Conservation (phyloP, 1,140 invertebrate species). For the Melitaea cinxia region DNA sequence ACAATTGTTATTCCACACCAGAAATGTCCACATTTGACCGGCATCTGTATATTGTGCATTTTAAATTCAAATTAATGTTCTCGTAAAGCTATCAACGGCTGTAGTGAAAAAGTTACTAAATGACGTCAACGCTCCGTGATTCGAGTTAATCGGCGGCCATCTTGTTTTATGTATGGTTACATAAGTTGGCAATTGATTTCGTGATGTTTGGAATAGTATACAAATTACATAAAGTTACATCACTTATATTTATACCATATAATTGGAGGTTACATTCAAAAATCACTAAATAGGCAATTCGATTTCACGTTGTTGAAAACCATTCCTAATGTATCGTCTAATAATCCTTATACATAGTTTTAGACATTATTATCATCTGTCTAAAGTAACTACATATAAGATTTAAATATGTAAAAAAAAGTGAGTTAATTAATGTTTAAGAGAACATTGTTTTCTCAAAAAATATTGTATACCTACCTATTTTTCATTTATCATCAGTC, state of each 20-base stretch:
- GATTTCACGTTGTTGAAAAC: not conserved
- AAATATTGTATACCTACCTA: too few species aligned
- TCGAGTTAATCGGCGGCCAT: slow-evolving; percentile 68
- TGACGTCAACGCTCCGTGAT: slow-evolving; percentile 59
- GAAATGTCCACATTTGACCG: slow-evolving; percentile 75
- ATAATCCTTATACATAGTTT: too few species aligned
- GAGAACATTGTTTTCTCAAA: too few species aligned
- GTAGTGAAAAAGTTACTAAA: slow-evolving; percentile 57
- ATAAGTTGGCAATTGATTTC: slow-evolving; percentile 13
- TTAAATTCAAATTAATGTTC: slow-evolving; percentile 77
- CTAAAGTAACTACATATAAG: too few species aligned
- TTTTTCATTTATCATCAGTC: too few species aligned
- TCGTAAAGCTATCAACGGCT: slow-evolving; percentile 78
- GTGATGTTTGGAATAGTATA: slow-evolving; percentile 6
- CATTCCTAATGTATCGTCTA: not conserved
- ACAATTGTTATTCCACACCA: slow-evolving; percentile 71
- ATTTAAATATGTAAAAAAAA: too few species aligned
- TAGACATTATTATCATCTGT: not conserved
- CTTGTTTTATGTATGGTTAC: slow-evolving; percentile 41
- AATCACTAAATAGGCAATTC: not conserved
- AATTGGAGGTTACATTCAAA: not conserved
- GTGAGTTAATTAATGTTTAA: too few species aligned
- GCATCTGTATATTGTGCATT: slow-evolving; percentile 72
- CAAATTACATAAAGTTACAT: not conserved
- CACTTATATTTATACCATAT: not conserved